phyloP scores from a whole-genome alignment of 2,797 vertebrate species.

The Pogoniulus pusillus region DNA sequence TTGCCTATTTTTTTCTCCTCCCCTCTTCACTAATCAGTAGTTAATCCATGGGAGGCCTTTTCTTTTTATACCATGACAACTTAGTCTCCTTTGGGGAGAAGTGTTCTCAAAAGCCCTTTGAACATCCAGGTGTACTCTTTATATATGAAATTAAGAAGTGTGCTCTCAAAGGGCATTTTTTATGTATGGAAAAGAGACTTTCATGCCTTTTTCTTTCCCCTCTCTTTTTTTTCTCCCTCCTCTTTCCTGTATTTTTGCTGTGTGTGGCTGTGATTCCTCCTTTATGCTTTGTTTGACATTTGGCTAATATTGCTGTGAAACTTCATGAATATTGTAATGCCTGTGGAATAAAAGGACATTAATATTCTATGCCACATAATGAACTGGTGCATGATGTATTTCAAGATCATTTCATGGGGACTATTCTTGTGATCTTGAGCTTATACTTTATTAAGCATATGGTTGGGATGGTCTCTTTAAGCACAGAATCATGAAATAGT shows the following conservation, averaged over 20 bases:
- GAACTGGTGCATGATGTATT: constrained; percentile 5
- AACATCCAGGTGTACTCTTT: constrained; percentile 11
- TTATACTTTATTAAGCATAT: constrained; percentile 27
- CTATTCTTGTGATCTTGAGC: neutral
- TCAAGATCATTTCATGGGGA: neutral
- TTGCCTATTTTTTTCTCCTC: neutral
- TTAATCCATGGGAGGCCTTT: neutral
- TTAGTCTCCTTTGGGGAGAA: neutral
- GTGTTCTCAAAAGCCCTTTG: constrained; percentile 24
- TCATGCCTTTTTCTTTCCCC: neutral
- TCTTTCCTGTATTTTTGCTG: neutral
- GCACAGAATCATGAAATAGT: no score
- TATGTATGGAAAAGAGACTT: neutral
- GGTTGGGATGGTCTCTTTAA: neutral
- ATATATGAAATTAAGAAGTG: neutral
- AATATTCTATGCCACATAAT: constrained; percentile 11
- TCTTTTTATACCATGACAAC: neutral
- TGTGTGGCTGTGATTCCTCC: neutral
- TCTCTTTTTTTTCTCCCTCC: no score
- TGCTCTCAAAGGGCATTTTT: neutral
- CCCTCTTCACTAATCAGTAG: neutral
- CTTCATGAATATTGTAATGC: neutral
- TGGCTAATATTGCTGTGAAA: constrained; percentile 21
- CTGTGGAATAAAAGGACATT: constrained; percentile 13
- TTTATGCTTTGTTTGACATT: constrained; percentile 51